Evolutionary conservation across 2,888 invertebrate genomes (phyloP).

Genomic region (Dendrolimus pini): DNA sequence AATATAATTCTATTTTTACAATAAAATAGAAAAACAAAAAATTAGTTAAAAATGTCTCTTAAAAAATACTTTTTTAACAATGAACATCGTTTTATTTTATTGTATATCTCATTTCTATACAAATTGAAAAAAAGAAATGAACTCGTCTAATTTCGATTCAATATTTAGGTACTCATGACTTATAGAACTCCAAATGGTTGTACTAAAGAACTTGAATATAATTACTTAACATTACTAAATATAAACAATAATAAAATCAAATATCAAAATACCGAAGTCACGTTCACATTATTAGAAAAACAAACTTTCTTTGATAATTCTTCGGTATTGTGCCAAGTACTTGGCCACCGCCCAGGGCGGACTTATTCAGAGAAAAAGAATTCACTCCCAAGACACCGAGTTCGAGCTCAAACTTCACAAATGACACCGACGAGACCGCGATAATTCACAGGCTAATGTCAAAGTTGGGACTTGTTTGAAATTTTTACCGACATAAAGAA

Average conservation of each 20-base stretch:
- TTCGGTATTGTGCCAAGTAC: constrained; percentile 15
- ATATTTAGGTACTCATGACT: too few relatives aligned
- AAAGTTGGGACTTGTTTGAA: constrained; percentile 65
- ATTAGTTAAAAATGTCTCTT: too few relatives aligned
- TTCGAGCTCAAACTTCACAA: constrained; percentile 59
- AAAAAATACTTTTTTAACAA: too few relatives aligned
- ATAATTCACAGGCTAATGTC: constrained; percentile 71
- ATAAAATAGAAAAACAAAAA: too few relatives aligned
- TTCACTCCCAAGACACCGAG: constrained; percentile 39
- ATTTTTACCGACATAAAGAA: constrained; percentile 58
- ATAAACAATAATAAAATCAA: not conserved
- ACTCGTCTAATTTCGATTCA: too few relatives aligned
- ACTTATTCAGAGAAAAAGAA: constrained; percentile 43
- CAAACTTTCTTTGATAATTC: not conserved
- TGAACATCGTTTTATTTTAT: too few relatives aligned
- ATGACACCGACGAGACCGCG: constrained; percentile 68
- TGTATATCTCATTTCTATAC: too few relatives aligned
- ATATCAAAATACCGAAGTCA: not conserved
- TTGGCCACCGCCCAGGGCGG: constrained; percentile 38
- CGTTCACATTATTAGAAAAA: not conserved
- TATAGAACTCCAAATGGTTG: too few relatives aligned
- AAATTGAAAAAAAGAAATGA: too few relatives aligned
- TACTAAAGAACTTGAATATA: too few relatives aligned
- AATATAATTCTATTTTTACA: not conserved
- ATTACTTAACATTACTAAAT: too few relatives aligned